These are phyloP conservation scores for Xiphydria camelus DNA, from an alignment of 2,888 invertebrate species.

Conservation along the genomic window DNA sequence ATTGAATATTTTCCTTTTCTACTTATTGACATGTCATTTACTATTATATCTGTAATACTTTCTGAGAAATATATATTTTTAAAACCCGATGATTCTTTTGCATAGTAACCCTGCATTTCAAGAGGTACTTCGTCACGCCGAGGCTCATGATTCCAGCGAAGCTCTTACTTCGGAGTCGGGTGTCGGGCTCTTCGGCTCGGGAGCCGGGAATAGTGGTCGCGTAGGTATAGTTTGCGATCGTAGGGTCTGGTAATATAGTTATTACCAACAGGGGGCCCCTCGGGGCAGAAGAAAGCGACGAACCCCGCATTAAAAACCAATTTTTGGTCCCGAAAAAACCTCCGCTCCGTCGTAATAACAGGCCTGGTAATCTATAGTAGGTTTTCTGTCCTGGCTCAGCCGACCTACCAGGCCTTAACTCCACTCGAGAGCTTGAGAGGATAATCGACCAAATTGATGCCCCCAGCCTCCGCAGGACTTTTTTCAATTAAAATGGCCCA, in stretches of 20 bases:
- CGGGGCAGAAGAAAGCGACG: conserved; percentile 48
- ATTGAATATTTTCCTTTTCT: too few relatives aligned
- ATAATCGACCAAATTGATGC: conserved; percentile 51
- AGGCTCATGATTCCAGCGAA: too few relatives aligned
- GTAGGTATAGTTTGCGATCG: conserved; percentile 37
- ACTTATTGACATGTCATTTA: too few relatives aligned
- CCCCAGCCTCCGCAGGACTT: conserved; percentile 42
- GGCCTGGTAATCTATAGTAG: conserved; percentile 56
- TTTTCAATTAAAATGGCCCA: conserved; percentile 49
- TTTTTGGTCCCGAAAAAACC: conserved; percentile 55
- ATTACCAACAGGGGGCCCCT: conserved; percentile 48
- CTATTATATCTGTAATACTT: too few relatives aligned
- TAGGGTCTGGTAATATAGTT: conserved; percentile 55
- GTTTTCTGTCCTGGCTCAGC: conserved; percentile 50
- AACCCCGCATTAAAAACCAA: conserved; percentile 57
- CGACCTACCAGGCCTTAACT: conserved; percentile 20
- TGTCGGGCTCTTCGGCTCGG: too few relatives aligned
- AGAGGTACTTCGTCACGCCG: too few relatives aligned
- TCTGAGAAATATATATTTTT: too few relatives aligned
- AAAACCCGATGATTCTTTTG: too few relatives aligned
- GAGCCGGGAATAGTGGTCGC: too few relatives aligned
- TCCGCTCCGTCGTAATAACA: conserved; percentile 55
- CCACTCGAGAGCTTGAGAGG: conserved; percentile 20
- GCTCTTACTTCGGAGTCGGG: too few relatives aligned
- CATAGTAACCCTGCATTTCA: too few relatives aligned